Base-by-base conservation (phyloP, 92 coral and sea anemone species). In the Porites divaricata region DNA sequence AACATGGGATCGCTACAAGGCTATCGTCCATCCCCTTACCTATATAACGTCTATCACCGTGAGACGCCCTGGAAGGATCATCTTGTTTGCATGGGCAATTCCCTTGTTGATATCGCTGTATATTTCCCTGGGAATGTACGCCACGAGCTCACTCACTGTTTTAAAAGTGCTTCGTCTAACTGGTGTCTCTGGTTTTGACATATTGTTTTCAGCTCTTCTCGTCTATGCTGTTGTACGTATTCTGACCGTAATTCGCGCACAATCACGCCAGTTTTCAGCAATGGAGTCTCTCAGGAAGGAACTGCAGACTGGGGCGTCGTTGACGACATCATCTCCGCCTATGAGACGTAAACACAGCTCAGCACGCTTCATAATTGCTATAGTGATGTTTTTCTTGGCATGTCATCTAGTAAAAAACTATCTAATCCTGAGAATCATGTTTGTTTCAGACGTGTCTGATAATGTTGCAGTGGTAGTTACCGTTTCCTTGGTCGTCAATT, bases 1-100 rank as follows among this genome's bases (percentile, higher is more conserved):
- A 56, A 64, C 82, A 12, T 41, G 82, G 82, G 72, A 77, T 61
- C 82, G 82, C 12, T 77, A 58, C 70, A 16, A 14, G 14, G 72
- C 81, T 19, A 77, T 77, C n/a, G 72, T 77, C 19, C 71, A 61
- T 8, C 81, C 81, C 6, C 63, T 77, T 14, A 77, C 2, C 41
- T 77, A 77, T 58, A 20, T 1, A 19, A 63, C 53, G 19, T 61
- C 28, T 23, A 19, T 62, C 20, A 22, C 72, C 6, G 5, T 20
- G 72, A 48, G 81, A 64, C 81, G 25, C 28, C 70, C 71, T 58
- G 16, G 28, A 21, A 16, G 26, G 14, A 16, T 62, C 58, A 54
- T 77, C 20, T 9, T 77, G 12, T 2, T 61, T 19, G 58, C 58
- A 54, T 54, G 58, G 58, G 0, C 2, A 2, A 54, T 54, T 54